phyloP scores from a whole-genome alignment of 2,113 vertebrate species.

The Pyxicephalus adspersus region DNA sequence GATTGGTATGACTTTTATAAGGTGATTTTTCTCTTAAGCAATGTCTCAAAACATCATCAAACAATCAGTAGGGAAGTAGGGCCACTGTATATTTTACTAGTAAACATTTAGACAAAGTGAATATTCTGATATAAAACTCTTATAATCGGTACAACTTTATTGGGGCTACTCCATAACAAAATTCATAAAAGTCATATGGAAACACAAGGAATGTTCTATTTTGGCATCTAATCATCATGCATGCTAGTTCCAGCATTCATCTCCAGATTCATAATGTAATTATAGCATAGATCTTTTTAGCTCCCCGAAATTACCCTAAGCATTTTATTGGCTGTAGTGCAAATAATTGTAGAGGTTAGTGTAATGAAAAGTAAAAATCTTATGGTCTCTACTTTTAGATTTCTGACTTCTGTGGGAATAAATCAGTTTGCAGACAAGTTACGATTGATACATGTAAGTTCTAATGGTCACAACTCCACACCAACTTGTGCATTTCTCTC shows the following conservation, averaged over 20 bases:
- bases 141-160: too few species aligned
- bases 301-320: background rate
- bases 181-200: background rate
- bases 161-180: background rate
- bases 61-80: too few species aligned
- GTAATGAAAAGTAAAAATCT: conserved; percentile 3
- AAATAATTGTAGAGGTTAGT: background rate
- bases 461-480: too few species aligned
- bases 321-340: background rate
- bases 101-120: too few species aligned
- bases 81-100: too few species aligned
- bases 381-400: conserved; percentile 41
- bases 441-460: conserved; percentile 44
- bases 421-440: background rate
- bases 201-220: background rate
- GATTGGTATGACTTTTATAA: too few species aligned
- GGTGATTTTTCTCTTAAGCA: too few species aligned
- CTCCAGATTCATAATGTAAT: background rate
- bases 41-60: too few species aligned
- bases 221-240: background rate
- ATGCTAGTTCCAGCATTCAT: background rate
- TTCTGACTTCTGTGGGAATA: conserved; percentile 3
- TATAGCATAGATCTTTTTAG: background rate
- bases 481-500: too few species aligned
- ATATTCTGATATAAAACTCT: too few species aligned